Evolutionary conservation across 2,113 vertebrate species (phyloP).

Genomic region (Cariama cristata): DNA sequence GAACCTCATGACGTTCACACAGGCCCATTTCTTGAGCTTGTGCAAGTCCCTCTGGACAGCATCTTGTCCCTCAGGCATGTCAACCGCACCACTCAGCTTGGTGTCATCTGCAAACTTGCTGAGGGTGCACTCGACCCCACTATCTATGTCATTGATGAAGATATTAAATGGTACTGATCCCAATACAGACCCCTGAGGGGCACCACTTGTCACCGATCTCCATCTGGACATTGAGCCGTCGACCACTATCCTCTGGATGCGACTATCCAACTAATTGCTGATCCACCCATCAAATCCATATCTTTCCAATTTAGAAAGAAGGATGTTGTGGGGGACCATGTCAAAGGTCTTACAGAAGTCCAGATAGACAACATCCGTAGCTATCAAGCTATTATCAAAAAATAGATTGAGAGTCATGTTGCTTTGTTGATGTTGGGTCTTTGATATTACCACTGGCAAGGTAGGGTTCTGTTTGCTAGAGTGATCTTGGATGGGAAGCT

Average conservation of each 20-base stretch:
- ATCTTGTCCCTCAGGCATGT: not conserved
- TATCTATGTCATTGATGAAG: not conserved
- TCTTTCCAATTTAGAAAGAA: not conserved
- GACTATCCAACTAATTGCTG: not conserved
- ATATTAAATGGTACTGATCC: not conserved
- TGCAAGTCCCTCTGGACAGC: not conserved
- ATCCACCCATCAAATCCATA: not conserved
- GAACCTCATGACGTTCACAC: not conserved
- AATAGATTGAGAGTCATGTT: not conserved
- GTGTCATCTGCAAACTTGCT: not conserved
- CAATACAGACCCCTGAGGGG: not conserved
- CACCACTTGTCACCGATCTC: rapidly evolving
- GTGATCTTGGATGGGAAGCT: not conserved
- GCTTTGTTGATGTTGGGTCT: not conserved
- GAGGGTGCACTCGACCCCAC: not conserved
- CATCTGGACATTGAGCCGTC: not conserved
- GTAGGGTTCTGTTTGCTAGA: not conserved
- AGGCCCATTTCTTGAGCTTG: not conserved
- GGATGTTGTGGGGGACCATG: not conserved
- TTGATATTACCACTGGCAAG: not conserved
- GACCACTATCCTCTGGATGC: not conserved
- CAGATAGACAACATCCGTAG: not conserved
- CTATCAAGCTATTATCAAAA: not conserved
- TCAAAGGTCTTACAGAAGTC: not conserved
- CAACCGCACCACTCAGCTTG: not conserved